These are phyloP conservation scores for Sebastes melanostomus DNA, from an alignment of 2,797 vertebrate species.

Conservation along the genomic window DNA sequence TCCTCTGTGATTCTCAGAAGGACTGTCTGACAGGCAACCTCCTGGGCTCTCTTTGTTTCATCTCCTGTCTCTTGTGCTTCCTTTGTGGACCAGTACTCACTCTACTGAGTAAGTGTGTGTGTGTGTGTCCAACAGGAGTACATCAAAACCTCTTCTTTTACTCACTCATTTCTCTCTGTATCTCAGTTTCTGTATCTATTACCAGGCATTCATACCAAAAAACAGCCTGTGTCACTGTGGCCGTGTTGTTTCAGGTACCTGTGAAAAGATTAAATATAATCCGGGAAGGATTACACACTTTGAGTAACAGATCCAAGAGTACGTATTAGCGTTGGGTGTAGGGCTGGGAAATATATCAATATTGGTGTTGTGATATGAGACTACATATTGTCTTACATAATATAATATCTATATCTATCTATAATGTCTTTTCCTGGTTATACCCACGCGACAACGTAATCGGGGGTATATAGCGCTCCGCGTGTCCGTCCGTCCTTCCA, in stretches of 20 bases:
- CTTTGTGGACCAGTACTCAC: background rate
- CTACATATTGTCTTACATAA: too few species aligned
- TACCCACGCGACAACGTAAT: too few species aligned
- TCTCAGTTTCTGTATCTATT: background rate
- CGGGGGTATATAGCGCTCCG: accelerated
- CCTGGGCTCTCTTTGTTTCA: background rate
- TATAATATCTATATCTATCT: too few species aligned
- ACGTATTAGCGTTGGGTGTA: background rate
- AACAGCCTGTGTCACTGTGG: background rate
- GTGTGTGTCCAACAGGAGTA: background rate
- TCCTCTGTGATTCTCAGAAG: background rate
- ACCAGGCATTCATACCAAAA: background rate
- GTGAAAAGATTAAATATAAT: background rate
- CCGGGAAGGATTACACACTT: background rate
- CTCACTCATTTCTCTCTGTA: background rate
- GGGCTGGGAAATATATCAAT: too few species aligned
- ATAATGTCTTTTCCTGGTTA: too few species aligned
- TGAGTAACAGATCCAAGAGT: background rate
- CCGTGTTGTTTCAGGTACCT: background rate
- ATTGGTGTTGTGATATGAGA: too few species aligned
- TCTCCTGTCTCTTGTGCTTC: background rate
- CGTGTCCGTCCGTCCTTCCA: too few species aligned
- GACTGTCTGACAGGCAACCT: background rate
- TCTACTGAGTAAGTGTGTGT: background rate
- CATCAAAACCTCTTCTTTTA: background rate